Percentiles rank a stretch among this genome's conserved stretches.
These are phyloP conservation scores for Nothoprocta pentlandii DNA, from an alignment of 2,113 vertebrate genomes.

Conservation along the genomic window DNA sequence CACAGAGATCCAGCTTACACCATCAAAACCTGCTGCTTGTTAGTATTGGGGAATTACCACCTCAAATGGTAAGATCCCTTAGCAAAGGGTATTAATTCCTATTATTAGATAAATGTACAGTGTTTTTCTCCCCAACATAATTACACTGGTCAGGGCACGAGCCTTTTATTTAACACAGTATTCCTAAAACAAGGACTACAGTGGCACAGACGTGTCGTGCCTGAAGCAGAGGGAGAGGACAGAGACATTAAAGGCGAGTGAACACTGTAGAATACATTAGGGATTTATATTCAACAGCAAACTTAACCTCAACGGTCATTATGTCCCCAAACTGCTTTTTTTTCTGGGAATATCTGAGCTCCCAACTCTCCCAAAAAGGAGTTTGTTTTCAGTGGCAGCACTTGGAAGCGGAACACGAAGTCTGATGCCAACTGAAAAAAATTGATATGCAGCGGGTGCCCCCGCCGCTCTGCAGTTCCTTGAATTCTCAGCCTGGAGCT, in stretches of 20 bases:
- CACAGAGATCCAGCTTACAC: not conserved
- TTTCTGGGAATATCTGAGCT: slow-evolving; percentile 66
- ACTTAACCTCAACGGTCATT: slow-evolving; percentile 42
- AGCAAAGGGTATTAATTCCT: not conserved
- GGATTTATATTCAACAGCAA: slow-evolving; percentile 42
- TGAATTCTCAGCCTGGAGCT: not conserved
- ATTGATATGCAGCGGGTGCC: slow-evolving; percentile 67
- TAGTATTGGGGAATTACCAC: not conserved
- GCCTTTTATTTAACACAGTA: not conserved
- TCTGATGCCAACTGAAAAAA: slow-evolving; percentile 42
- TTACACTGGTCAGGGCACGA: not conserved
- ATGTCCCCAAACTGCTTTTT: not conserved
- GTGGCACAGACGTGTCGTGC: not conserved
- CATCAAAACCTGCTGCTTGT: not conserved
- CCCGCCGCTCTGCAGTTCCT: slow-evolving; percentile 24
- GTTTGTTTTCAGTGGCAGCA: slow-evolving; percentile 61
- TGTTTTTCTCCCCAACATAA: not conserved
- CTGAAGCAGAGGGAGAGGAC: not conserved
- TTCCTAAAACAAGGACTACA: not conserved
- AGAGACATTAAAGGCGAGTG: not conserved
- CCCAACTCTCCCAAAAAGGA: slow-evolving; percentile 64
- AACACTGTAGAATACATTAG: slow-evolving; percentile 17
- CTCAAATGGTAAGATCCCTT: not conserved
- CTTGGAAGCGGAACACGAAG: slow-evolving; percentile 58
- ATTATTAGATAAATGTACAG: not conserved